Evolutionary conservation across 2,888 invertebrate genomes (phyloP), one percentile per base, ranked within the genome.

Genomic region (Drosophila fungiperda): DNA sequence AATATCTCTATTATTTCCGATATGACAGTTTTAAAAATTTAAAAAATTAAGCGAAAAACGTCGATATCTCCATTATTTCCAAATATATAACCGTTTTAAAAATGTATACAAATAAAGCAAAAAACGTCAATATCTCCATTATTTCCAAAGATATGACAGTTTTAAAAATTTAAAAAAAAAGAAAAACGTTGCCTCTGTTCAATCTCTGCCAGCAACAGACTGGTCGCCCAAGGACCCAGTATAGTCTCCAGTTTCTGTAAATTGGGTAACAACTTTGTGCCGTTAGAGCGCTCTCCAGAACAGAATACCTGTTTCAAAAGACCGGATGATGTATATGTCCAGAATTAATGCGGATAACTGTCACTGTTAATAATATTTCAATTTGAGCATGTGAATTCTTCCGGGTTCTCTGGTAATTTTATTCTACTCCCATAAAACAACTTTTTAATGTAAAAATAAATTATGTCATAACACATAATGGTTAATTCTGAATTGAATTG

Each of bases 201-300:
- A 92, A 92, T 77, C 78, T 90, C 52, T 90, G 86, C 38, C 74
- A 79, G 20, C 69, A 83, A 36, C 91, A 92, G 69, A 92, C 92
- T 0, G 93, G 93, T 64, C 3, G 92, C 92, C 53, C 91, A 92
- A 82, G 93, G 93, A 1, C 92, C 92, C 1, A 73, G 89, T 0
- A 90, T 93, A 29, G 91, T 92, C 0, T 91, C 91, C 0, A 76
- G 86, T 9, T 92, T 92, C 12, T 82, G 11, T 0, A 35, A 26
- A n/a, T 8, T 38, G 23, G 68, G 67, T 0, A 48, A 33, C 5
- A 55, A 40, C 20, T 36, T 6, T 32, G 48, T 67, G 4, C 8
- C 68, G 3, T 9, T 36, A 0, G 11, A 45, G 4, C n/a, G 8
- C 2, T 36, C 70, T 0, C 8, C 72, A 50, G 53, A 71, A 58